Evolutionary conservation across 2,797 vertebrate species (phyloP).

Genomic region (Lepidocolaptes lacrymiger): DNA sequence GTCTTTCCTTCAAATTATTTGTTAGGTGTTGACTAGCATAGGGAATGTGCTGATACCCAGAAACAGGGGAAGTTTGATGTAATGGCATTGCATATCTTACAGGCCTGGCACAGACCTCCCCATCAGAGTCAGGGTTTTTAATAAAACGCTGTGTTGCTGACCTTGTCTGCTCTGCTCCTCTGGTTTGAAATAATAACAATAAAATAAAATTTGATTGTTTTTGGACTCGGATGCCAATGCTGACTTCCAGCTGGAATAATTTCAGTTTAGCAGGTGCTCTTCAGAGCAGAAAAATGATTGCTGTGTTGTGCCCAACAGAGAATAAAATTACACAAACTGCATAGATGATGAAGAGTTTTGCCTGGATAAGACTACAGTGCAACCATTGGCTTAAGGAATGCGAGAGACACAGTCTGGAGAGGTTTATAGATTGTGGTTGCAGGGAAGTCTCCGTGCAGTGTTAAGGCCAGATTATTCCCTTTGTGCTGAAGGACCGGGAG

Average conservation of each 20-base stretch:
- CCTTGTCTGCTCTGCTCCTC: background rate
- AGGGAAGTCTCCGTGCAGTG: background rate
- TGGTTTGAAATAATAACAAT: background rate
- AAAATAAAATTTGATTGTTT: background rate
- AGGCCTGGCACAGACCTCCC: background rate
- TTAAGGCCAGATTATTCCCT: background rate
- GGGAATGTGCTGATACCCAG: conserved; percentile 17
- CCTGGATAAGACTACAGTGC: background rate
- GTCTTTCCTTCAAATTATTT: conserved; percentile 26
- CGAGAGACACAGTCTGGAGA: background rate
- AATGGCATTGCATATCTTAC: background rate
- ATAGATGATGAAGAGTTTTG: background rate
- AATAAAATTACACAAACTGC: background rate
- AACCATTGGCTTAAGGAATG: background rate
- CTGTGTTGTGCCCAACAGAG: background rate
- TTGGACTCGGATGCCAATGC: background rate
- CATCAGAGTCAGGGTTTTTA: background rate
- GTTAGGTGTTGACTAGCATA: conserved; percentile 26
- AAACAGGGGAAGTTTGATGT: background rate
- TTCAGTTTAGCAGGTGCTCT: conserved; percentile 47
- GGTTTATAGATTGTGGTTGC: background rate
- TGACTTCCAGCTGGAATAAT: conserved; percentile 43
- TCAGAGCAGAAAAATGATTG: background rate
- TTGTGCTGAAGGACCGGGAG: background rate
- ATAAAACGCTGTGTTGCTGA: background rate